Percentiles rank a stretch among this genome's conserved stretches.
Evolutionary conservation across 1,140 invertebrate species (phyloP).

Genomic region (Aphelinus certus): DNA sequence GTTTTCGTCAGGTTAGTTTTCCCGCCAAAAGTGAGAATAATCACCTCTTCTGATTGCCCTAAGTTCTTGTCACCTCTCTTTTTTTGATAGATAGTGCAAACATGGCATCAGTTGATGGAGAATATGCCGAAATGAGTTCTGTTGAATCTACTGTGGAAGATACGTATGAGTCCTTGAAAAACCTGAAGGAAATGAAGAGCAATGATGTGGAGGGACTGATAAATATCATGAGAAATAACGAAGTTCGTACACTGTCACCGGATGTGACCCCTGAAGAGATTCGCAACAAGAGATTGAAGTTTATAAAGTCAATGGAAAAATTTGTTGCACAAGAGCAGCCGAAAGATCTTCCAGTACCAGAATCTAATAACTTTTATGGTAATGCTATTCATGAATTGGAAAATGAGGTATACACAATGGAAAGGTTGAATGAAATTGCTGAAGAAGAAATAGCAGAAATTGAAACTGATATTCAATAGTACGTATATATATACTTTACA

Average conservation of each 20-base stretch:
- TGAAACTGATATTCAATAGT: conserved; percentile 47
- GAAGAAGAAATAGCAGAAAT: conserved; percentile 37
- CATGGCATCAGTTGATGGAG: not conserved
- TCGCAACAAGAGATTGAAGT: conserved; percentile 40
- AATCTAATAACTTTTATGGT: conserved; percentile 47
- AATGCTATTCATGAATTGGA: conserved; percentile 45
- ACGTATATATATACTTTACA: conserved; percentile 9
- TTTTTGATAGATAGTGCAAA: too few species aligned
- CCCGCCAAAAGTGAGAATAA: too few species aligned
- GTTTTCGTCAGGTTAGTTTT: too few species aligned
- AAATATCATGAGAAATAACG: conserved; percentile 44
- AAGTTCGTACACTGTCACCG: conserved; percentile 8
- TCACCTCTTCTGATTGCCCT: too few species aligned
- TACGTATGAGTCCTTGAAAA: conserved; percentile 46
- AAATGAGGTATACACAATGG: conserved; percentile 35
- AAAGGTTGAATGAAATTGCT: conserved; percentile 30
- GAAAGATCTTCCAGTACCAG: conserved; percentile 47
- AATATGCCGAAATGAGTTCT: conserved; percentile 1
- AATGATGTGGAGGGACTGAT: conserved; percentile 48
- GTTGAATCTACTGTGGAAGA: conserved; percentile 49
- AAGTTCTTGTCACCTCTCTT: too few species aligned
- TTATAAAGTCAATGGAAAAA: conserved; percentile 42
- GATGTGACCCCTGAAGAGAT: conserved; percentile 41
- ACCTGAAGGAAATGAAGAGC: conserved; percentile 38
- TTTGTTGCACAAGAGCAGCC: conserved; percentile 43